Percentiles rank a stretch among this genome's conserved stretches.
Conservation (phyloP, 1,140 invertebrate species). For the Cherax quadricarinatus region DNA sequence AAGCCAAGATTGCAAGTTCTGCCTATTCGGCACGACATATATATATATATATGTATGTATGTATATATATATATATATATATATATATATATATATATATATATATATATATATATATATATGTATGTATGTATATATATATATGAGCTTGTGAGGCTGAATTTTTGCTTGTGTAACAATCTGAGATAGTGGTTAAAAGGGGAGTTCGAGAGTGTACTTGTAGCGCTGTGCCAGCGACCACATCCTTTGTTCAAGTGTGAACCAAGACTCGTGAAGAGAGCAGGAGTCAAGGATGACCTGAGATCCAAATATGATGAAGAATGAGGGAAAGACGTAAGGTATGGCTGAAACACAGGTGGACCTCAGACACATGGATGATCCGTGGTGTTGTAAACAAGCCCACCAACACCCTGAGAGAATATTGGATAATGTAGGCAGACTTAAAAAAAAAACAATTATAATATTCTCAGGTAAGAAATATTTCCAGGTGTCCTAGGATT, state of each 20-base stretch:
- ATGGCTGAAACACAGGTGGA: conserved; percentile 21
- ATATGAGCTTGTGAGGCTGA: conserved; percentile 30
- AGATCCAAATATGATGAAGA: conserved; percentile 27
- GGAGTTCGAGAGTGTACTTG: not conserved
- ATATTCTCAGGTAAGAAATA: conserved; percentile 20
- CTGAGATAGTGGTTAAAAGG: not conserved
- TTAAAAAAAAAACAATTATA: conserved; percentile 1
- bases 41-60: too few species aligned
- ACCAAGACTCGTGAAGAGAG: conserved; percentile 12
- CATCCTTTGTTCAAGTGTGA: conserved; percentile 11
- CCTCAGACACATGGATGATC: not conserved
- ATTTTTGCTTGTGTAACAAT: conserved; percentile 1
- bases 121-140: too few species aligned
- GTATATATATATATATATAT: too few species aligned
- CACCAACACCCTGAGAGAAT: not conserved
- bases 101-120: too few species aligned
- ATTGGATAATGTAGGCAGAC: not conserved
- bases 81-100: too few species aligned
- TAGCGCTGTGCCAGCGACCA: not conserved
- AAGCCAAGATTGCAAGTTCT: too few species aligned
- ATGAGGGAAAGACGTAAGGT: conserved; percentile 29
- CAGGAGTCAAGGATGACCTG: conserved; percentile 33
- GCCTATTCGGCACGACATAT: too few species aligned
- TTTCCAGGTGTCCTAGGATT: conserved; percentile 61
- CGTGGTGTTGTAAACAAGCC: conserved; percentile 1